phyloP scores from a whole-genome alignment of 1,140 invertebrate species.

The Hycleus cichorii region DNA sequence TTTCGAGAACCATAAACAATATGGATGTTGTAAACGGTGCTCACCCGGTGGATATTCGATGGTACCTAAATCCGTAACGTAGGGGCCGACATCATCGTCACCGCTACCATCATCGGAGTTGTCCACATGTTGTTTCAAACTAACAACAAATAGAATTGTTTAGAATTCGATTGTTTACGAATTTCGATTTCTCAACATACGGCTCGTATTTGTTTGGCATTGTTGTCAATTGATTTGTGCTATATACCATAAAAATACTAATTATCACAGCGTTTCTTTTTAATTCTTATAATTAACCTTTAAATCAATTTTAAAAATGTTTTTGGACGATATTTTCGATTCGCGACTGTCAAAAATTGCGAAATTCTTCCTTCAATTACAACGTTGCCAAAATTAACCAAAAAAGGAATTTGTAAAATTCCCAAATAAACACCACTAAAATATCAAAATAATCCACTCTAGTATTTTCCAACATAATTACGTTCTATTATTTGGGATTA shows the following conservation, averaged over 20 bases:
- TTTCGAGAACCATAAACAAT: conserved; percentile 84
- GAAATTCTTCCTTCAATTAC: too few relatives aligned
- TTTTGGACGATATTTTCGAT: not conserved
- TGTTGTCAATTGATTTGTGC: conserved; percentile 18
- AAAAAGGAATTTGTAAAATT: too few relatives aligned
- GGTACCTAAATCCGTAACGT: conserved; percentile 42
- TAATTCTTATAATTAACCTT: not conserved
- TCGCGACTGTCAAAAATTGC: too few relatives aligned
- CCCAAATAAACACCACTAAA: too few relatives aligned
- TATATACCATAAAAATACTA: conserved; percentile 28
- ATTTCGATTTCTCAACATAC: conserved; percentile 3
- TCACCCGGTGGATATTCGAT: conserved; percentile 66
- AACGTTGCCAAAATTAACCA: too few relatives aligned
- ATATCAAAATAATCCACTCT: too few relatives aligned
- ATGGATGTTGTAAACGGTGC: conserved; percentile 82
- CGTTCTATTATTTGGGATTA: too few relatives aligned
- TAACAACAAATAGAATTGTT: conserved; percentile 42
- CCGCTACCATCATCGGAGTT: conserved; percentile 43
- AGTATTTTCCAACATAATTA: too few relatives aligned
- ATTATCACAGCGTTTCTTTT: conserved; percentile 26
- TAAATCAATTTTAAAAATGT: not conserved
- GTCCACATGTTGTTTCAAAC: conserved; percentile 50
- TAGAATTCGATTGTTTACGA: not conserved
- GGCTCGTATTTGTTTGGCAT: conserved; percentile 55
- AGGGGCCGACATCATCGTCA: conserved; percentile 46